Evolutionary conservation across 2,888 invertebrate genomes (phyloP), one percentile per base, ranked within the genome.

Genomic region (Drosophila flavopinicola): DNA sequence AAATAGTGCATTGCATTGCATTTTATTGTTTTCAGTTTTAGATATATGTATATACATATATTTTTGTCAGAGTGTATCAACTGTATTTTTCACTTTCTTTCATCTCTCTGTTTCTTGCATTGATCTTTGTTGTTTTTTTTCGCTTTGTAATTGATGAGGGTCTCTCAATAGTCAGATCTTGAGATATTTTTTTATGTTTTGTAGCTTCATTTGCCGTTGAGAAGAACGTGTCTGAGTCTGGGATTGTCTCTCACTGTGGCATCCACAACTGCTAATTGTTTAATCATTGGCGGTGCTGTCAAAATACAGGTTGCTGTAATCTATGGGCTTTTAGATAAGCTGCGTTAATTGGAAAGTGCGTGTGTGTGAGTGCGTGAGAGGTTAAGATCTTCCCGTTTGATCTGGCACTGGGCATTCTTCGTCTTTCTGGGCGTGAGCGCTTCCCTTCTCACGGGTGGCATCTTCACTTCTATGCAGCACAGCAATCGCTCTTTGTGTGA

Each of bases 81-180:
- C 57, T 58, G 58, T 38, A 60, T 86, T 84, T 84, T 84, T 80
- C 87, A 84, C 82, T 86, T 82, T 82, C 75, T 82, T 77, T 85
- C 56, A 76, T 23, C 42, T 69, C 32, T 32, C 33, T 32, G 35
- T 56, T 39, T 48, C 15, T 23, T 39, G n/a, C n/a, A n/a, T n/a
- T n/a, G n/a, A n/a, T n/a, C n/a, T n/a, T 35, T 42, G 39, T 60
- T 59, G 24, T 10, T 27, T 32, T 24, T 70, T n/a, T n/a, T n/a
- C n/a, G 20, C 20, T 20, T 20, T 20, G 61, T 80, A 61, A 84
- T 77, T 82, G 85, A 82, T 84, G 85, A 75, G 75, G 82, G 80
- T 71, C 58, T 32, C 29, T 27, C 58, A 54, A 35, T 39, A 51
- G 41, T 30, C 42, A 58, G 49, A 66, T 69, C 60, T 78, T 30